Evolutionary conservation across 2,113 vertebrate species (phyloP).

Genomic region (Beaufortia kweichowensis): DNA sequence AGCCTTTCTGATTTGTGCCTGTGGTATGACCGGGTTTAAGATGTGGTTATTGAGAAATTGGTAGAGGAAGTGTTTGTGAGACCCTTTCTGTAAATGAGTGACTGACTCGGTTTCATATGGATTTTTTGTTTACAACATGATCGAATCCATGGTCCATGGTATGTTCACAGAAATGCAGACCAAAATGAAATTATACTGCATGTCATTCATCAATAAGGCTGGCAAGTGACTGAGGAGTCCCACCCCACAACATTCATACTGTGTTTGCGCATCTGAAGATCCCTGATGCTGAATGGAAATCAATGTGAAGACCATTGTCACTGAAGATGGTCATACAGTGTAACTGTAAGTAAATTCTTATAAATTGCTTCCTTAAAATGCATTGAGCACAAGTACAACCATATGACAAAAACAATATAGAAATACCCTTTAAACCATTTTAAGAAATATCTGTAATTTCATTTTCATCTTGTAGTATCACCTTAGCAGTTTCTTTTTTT

Average conservation of each 20-base stretch:
- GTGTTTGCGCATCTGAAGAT: neutral
- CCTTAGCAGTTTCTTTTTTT: too few relatives aligned
- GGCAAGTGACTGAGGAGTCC: neutral
- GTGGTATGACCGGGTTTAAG: too few relatives aligned
- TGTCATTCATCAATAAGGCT: neutral
- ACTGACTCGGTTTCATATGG: slow-evolving; percentile 1
- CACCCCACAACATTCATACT: neutral
- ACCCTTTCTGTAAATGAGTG: slow-evolving; percentile 5
- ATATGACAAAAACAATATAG: too few relatives aligned
- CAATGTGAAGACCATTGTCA: neutral
- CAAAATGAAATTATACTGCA: neutral
- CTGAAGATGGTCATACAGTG: neutral
- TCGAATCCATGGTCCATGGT: slow-evolving; percentile 1
- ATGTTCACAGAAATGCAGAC: neutral
- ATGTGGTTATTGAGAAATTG: too few relatives aligned
- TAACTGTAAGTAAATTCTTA: neutral
- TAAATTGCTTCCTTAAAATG: slow-evolving; percentile 7
- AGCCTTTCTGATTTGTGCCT: too few relatives aligned
- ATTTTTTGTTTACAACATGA: slow-evolving; percentile 11
- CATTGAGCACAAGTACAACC: neutral
- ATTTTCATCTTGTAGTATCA: too few relatives aligned
- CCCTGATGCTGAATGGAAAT: neutral
- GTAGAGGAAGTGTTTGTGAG: neutral
- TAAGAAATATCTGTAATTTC: too few relatives aligned
- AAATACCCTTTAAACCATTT: too few relatives aligned